Percentiles rank a stretch among this genome's conserved stretches.
These are phyloP conservation scores for Ormyrus thymus DNA, from an alignment of 2,888 invertebrate species.

Conservation along the genomic window DNA sequence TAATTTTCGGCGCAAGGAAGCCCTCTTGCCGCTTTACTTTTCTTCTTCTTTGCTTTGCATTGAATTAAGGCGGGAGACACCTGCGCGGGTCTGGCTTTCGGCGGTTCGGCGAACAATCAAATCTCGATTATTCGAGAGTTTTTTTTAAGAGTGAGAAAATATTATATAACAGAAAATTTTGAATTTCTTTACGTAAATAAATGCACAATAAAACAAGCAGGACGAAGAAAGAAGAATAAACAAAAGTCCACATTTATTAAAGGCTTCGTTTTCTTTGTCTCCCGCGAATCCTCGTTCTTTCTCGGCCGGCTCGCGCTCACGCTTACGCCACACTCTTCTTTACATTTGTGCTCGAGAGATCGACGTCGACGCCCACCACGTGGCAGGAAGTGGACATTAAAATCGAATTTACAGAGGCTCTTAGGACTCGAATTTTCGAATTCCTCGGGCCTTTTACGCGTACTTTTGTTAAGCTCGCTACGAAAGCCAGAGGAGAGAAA, in stretches of 20 bases:
- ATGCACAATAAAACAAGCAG: too few species aligned
- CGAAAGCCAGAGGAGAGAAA: neutral
- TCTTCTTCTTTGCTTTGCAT: neutral
- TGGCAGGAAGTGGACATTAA: constrained; percentile 58
- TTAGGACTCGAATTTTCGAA: constrained; percentile 32
- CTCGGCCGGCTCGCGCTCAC: neutral
- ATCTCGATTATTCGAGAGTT: too few species aligned
- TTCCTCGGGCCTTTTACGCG: constrained; percentile 22
- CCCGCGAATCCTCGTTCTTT: neutral
- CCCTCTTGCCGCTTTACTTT: neutral
- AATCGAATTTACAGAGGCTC: constrained; percentile 51
- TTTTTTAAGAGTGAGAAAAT: too few species aligned
- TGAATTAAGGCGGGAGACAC: too few species aligned
- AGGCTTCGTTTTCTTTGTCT: constrained; percentile 21
- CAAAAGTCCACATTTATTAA: too few species aligned
- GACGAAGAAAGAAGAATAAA: too few species aligned
- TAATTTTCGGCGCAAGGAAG: constrained; percentile 4
- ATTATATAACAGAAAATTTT: too few species aligned
- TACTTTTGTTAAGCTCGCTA: constrained; percentile 10
- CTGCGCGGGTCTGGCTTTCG: too few species aligned
- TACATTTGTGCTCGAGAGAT: neutral
- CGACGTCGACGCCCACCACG: constrained; percentile 47
- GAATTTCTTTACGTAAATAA: too few species aligned
- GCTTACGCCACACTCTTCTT: neutral
- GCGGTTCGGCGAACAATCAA: too few species aligned